Conservation (phyloP, 2,888 invertebrate genomes). For the Chalcis sispes region DNA sequence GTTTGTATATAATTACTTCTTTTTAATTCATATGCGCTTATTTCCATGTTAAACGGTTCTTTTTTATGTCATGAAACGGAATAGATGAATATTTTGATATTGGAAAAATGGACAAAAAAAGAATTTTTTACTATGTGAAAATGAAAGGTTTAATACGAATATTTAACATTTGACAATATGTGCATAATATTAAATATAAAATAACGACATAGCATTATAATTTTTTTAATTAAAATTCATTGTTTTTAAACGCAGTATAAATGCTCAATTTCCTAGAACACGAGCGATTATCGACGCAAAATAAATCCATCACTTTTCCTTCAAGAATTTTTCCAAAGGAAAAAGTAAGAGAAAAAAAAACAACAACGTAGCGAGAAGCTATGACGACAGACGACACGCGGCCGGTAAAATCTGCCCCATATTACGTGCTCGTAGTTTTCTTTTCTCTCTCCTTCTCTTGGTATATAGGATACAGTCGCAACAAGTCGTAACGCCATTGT, state of each 20-base stretch:
- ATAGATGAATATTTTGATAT: background rate
- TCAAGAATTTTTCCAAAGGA: background rate
- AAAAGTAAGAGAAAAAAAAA: no score
- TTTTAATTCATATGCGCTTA: background rate
- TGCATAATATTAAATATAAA: no score
- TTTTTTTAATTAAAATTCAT: background rate
- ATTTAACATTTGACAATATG: background rate
- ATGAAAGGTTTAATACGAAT: background rate
- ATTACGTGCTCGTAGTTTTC: background rate
- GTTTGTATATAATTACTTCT: constrained; percentile 29
- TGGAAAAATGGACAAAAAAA: background rate
- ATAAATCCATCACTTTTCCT: constrained; percentile 15
- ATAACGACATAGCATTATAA: background rate
- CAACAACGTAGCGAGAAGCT: background rate
- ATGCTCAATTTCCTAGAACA: background rate
- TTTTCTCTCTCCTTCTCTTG: background rate
- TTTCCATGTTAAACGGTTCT: constrained; percentile 28
- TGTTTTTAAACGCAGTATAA: background rate
- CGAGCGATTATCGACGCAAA: background rate
- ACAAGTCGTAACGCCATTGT: constrained; percentile 48
- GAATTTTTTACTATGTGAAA: background rate
- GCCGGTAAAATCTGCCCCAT: constrained; percentile 15
- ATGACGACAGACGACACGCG: background rate
- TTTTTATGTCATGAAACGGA: background rate
- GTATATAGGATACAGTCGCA: constrained; percentile 10